These are phyloP conservation scores for Neodiprion lecontei DNA, from an alignment of 1,140 invertebrate genomes.

Conservation along the genomic window DNA sequence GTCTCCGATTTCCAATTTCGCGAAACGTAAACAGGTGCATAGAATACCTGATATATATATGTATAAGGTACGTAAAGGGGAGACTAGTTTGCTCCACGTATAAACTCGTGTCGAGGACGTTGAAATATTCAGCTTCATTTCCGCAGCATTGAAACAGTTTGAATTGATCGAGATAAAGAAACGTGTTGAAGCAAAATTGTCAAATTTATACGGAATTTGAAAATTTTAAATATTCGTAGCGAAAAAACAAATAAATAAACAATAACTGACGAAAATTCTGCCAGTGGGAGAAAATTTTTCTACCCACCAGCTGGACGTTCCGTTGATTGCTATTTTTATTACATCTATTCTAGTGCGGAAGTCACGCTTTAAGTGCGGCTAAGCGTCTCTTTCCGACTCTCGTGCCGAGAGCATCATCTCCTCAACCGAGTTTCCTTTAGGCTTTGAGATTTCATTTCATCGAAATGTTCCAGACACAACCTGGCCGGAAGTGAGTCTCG, in stretches of 20 bases:
- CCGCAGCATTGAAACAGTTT: too few relatives aligned
- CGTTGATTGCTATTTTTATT: too few relatives aligned
- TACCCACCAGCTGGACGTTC: not conserved
- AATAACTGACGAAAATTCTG: too few relatives aligned
- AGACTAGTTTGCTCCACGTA: not conserved
- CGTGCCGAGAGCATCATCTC: not conserved
- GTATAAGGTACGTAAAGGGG: not conserved
- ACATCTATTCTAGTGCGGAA: not conserved
- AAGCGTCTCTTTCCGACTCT: not conserved
- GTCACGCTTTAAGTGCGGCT: not conserved
- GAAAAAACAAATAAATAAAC: too few relatives aligned
- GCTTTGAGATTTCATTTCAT: not conserved
- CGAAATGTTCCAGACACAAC: not conserved
- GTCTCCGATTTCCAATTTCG: not conserved
- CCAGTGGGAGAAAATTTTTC: not conserved
- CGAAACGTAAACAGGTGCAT: not conserved
- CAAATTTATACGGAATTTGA: too few relatives aligned
- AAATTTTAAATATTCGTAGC: too few relatives aligned
- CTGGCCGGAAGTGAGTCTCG: not conserved
- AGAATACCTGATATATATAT: not conserved
- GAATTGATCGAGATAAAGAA: too few relatives aligned
- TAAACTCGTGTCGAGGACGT: too few relatives aligned
- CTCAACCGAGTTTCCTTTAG: not conserved
- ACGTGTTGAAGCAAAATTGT: too few relatives aligned
- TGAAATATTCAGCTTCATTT: too few relatives aligned